These are phyloP conservation scores for Heliocidaris tuberculata DNA, from an alignment of 35 echinoderm and acorn worm genomes.

Conservation along the genomic window DNA sequence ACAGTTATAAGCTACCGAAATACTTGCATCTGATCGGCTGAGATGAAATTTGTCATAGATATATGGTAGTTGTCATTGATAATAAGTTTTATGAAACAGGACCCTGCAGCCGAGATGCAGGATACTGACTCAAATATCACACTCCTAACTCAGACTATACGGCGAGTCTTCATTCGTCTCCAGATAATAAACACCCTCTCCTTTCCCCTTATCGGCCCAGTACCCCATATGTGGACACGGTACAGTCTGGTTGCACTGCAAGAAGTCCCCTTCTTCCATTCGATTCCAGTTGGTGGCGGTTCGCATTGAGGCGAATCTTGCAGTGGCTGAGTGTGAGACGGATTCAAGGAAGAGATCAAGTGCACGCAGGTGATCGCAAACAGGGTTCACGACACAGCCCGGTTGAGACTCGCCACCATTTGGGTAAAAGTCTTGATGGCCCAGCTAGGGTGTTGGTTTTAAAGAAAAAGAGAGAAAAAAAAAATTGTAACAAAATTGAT, in stretches of 20 bases:
- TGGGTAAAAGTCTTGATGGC: conserved; percentile 65
- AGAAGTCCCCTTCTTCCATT: conserved; percentile 32
- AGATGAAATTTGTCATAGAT: no score
- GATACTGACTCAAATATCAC: no score
- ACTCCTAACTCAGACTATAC: background rate
- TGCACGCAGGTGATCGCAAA: conserved; percentile 58
- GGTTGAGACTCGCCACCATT: conserved; percentile 69
- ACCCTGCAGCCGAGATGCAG: no score
- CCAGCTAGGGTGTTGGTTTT: conserved; percentile 12
- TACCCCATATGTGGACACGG: conserved; percentile 65
- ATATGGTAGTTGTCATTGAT: no score
- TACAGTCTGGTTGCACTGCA: conserved; percentile 32
- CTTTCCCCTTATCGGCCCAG: background rate
- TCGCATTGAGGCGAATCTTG: conserved; percentile 19
- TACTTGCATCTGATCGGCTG: no score
- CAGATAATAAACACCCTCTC: conserved; percentile 50
- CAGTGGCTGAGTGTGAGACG: background rate
- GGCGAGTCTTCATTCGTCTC: conserved; percentile 46
- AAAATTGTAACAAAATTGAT: no score
- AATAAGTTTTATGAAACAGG: no score
- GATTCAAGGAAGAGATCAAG: conserved; percentile 64
- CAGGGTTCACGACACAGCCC: conserved; percentile 53
- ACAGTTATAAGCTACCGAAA: no score
- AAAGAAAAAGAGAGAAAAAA: background rate
- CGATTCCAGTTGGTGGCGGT: background rate